Conservation (phyloP, 2,888 invertebrate species). For the Ophion slaviceki region DNA sequence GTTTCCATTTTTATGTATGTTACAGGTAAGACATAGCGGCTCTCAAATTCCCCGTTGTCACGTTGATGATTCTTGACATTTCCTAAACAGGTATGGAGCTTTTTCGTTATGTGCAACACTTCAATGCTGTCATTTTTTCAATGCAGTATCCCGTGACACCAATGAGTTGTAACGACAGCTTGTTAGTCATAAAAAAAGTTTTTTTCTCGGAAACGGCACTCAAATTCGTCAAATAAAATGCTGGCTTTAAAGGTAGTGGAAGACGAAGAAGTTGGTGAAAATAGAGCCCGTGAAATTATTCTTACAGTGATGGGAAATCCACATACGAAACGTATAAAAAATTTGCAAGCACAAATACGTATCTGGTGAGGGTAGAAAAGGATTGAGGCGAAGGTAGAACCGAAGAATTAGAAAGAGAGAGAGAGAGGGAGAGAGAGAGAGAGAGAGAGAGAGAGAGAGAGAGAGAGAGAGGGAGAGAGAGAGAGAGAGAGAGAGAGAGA, state of each 20-base stretch:
- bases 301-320: slow-evolving; percentile 78
- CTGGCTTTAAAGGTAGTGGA: slow-evolving; percentile 28
- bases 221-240: slow-evolving; percentile 4
- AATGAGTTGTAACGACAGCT: neutral
- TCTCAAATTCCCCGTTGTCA: neutral
- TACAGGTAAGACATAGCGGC: slow-evolving; percentile 21
- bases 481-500: slow-evolving; percentile 9
- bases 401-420: slow-evolving; percentile 23
- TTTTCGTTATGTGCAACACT: too few relatives aligned
- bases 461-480: slow-evolving; percentile 11
- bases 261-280: slow-evolving; percentile 65
- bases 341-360: slow-evolving; percentile 81
- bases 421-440: slow-evolving; percentile 9
- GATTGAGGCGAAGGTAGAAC: neutral
- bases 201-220: neutral
- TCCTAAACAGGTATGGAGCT: neutral
- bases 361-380: slow-evolving; percentile 51
- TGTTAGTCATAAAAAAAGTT: neutral
- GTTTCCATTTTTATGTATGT: neutral
- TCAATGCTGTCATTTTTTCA: neutral
- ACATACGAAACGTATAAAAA: slow-evolving; percentile 78
- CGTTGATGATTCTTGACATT: neutral
- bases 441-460: slow-evolving; percentile 31
- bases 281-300: slow-evolving; percentile 48
- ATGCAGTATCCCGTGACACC: neutral